phyloP scores from a whole-genome alignment of 2,888 invertebrate genomes.

The Gerris lacustris region DNA sequence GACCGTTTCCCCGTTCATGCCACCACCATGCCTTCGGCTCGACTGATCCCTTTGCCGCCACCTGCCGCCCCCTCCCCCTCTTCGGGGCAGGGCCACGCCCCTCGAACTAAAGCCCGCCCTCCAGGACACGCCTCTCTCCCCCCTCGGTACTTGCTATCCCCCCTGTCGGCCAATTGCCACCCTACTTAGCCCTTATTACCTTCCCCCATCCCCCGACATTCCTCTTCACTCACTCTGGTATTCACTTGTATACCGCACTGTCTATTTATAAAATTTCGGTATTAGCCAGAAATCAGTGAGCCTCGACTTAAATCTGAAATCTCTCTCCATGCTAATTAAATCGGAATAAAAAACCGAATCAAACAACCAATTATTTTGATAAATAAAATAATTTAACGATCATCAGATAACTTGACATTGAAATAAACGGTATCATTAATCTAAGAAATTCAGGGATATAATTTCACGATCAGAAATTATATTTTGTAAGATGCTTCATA shows the following conservation, averaged over 20 bases:
- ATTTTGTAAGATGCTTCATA: too few relatives aligned
- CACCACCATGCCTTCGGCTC: background rate
- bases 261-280: constrained; percentile 3
- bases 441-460: too few relatives aligned
- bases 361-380: too few relatives aligned
- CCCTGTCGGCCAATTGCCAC: constrained; percentile 1
- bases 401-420: too few relatives aligned
- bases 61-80: constrained; percentile 7
- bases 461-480: too few relatives aligned
- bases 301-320: background rate
- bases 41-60: background rate
- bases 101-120: background rate
- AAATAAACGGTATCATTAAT: too few relatives aligned
- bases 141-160: background rate
- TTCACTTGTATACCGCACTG: constrained; percentile 5
- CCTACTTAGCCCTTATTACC: constrained; percentile 6
- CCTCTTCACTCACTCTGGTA: constrained; percentile 1
- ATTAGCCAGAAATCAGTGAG: constrained; percentile 1
- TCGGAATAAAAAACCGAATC: background rate
- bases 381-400: too few relatives aligned
- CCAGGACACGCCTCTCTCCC: background rate
- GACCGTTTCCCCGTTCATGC: constrained; percentile 23
- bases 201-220: background rate
- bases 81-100: background rate
- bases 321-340: background rate